Evolutionary conservation across 23 tunicate genomes (phyloP).

Genomic region (Trididemnum clinides): DNA sequence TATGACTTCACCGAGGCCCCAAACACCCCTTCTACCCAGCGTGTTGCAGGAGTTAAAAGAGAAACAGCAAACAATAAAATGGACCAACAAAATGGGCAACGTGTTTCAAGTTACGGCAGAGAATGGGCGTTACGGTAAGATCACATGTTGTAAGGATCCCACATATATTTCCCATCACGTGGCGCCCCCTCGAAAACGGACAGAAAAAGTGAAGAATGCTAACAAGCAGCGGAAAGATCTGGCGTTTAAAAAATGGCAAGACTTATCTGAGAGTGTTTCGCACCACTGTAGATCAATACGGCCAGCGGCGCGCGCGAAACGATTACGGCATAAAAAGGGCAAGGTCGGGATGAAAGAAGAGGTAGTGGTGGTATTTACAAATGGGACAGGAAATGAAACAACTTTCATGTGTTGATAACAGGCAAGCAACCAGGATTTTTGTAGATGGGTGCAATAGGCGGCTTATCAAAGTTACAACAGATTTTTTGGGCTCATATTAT

Average conservation of each 20-base stretch:
- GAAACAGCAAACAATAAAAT: constrained; percentile 35
- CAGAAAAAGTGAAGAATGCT: neutral
- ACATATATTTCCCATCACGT: neutral
- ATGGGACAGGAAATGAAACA: constrained; percentile 24
- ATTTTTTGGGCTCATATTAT: too few species aligned
- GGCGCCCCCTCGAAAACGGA: neutral
- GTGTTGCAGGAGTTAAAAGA: constrained; percentile 2
- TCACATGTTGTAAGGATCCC: constrained; percentile 44
- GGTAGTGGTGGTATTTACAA: constrained; percentile 36
- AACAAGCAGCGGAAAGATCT: neutral
- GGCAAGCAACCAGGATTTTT: too few species aligned
- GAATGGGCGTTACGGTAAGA: constrained; percentile 44
- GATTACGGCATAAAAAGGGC: neutral
- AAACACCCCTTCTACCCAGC: constrained; percentile 22
- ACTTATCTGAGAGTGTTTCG: neutral
- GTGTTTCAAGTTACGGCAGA: constrained; percentile 52
- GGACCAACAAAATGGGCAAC: constrained; percentile 57
- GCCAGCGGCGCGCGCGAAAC: neutral
- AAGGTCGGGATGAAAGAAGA: neutral
- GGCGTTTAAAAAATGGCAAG: constrained; percentile 16
- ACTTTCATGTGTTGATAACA: constrained; percentile 36
- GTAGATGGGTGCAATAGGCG: too few species aligned
- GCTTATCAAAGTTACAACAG: too few species aligned
- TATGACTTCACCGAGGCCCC: neutral
- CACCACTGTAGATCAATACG: neutral